Base-by-base conservation (phyloP, 2,888 invertebrate species). In the Carterocephalus palaemon region DNA sequence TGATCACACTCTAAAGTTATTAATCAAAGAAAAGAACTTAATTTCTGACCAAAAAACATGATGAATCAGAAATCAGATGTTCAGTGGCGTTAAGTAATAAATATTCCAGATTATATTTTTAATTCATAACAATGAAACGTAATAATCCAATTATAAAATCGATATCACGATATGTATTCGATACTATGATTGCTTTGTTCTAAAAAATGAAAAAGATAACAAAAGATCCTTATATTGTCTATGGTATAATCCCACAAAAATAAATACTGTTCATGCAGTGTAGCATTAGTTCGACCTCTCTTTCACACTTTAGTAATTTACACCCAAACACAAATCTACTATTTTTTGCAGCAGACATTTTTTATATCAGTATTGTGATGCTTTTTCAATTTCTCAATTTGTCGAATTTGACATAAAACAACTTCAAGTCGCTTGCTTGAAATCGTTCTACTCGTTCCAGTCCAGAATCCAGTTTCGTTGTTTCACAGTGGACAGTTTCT, bases 341-440 rank as follows among this genome's bases (percentile, higher is more conserved):
- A 16, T 8, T 19, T 31, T 8, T 15, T 12, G n/a, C 5, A 10
- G 16, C 1, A 9, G 15, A 7, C 23, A 24, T 45, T 37, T 45
- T 24, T 5, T 32, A 38, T 15, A 32, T 23, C n/a, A 28, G n/a
- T 49, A 19, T 69, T 51, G 48, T 63, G 79, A 79, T 79, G 81
- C 81, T 74, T 79, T 76, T 73, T 67, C 47, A 51, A 57, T 74
- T 79, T 76, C 73, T 67, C 47, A 51, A 57, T 52, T 51, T 57
- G 72, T 71, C 70, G 65, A 72, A 63, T 74, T 82, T 83, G 79
- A 83, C 81, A 71, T 80, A 75, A 78, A 79, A 70, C 78, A 77
- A 74, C 70, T 81, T 72, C 70, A 69, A 71, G 37, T 45, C 13
- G 24, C 22, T 32, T 10, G 15, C 9, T 24, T 29, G 6, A 15